These are phyloP conservation scores for Syngnathus floridae DNA, from an alignment of 2,113 vertebrate species.

Conservation along the genomic window DNA sequence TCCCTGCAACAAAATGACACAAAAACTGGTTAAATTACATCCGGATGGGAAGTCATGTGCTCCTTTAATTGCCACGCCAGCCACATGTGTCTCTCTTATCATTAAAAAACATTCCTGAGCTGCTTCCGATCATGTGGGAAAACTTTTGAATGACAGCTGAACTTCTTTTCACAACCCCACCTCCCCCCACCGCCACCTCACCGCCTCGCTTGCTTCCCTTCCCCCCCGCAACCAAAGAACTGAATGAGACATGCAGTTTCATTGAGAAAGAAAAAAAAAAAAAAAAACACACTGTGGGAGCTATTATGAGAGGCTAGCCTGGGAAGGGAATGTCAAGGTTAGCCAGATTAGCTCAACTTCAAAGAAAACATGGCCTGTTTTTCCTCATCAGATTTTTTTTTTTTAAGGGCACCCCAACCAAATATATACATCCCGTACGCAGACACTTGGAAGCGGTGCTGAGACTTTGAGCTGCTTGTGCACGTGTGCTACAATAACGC, in stretches of 20 bases:
- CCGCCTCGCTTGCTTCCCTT: conserved; percentile 10
- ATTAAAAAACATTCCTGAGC: background rate
- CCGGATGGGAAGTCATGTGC: background rate
- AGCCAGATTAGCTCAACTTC: conserved; percentile 62
- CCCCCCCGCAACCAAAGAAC: conserved; percentile 36
- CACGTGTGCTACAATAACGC: conserved; percentile 71
- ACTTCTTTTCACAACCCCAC: conserved; percentile 25
- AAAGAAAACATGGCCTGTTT: conserved; percentile 38
- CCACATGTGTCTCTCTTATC: conserved; percentile 4
- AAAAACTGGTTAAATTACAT: background rate
- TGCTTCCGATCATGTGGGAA: conserved; percentile 27
- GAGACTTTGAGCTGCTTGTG: conserved; percentile 57
- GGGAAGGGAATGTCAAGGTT: conserved; percentile 63
- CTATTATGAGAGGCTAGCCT: conserved; percentile 60
- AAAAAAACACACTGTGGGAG: conserved; percentile 39
- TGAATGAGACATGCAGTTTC: conserved; percentile 65
- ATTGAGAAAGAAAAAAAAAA: conserved; percentile 51
- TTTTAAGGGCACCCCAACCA: conserved; percentile 6
- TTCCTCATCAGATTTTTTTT: conserved; percentile 16
- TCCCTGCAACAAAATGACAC: background rate
- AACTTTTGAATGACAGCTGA: conserved; percentile 30
- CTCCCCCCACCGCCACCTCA: conserved; percentile 28
- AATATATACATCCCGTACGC: conserved; percentile 22
- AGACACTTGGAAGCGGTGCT: conserved; percentile 51
- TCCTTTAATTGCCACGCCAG: conserved; percentile 25